Evolutionary conservation across 1,140 invertebrate genomes (phyloP), one percentile per base, ranked within the genome.

Genomic region (Matsumurasca onukii): DNA sequence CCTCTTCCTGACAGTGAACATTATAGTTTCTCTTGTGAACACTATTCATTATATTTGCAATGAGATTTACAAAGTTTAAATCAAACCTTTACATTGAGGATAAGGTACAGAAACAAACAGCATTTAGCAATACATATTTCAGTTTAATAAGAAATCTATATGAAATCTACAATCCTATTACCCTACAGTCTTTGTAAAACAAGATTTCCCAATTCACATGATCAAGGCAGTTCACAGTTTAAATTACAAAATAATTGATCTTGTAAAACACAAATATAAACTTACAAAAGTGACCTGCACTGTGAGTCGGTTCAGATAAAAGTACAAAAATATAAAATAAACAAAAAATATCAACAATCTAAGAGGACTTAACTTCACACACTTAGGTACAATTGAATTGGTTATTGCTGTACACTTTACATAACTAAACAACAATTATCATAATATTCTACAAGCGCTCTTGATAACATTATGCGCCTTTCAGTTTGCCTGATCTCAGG

Each of bases 391-490:
- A 13, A 63, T 63, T 15, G 29, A 2, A 63, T 20, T 31, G n/a
- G n/a, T n/a, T n/a, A n/a, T n/a, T n/a, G n/a, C 59, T 63, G 29
- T 63, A 63, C 59, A 63, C 59, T 63, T 29, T 63, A 63, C 59
- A 63, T n/a, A 63, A 17, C 31, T n/a, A 31, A 31, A 13, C 27
- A 63, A 5, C 39, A 31, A 34, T 34, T 68, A 75, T 81, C 75
- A 83, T 73, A 87, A 80, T 76, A 88, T 80, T 73, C 85, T 81
- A 75, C 87, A 89, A 51, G 86, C 85, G 73, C 85, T 88, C 72
- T 82, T 86, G 29, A 89, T 81, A 17, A 89, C 85, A 76, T 86
- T 88, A 72, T 83, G 87, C 78, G 88, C 80, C 84, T 70, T 84
- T 76, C 51, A 82, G 82, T 71, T 85, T 82, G 72, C 82, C 82